phyloP scores from a whole-genome alignment of 2,888 invertebrate species.

The Steromphala cineraria region DNA sequence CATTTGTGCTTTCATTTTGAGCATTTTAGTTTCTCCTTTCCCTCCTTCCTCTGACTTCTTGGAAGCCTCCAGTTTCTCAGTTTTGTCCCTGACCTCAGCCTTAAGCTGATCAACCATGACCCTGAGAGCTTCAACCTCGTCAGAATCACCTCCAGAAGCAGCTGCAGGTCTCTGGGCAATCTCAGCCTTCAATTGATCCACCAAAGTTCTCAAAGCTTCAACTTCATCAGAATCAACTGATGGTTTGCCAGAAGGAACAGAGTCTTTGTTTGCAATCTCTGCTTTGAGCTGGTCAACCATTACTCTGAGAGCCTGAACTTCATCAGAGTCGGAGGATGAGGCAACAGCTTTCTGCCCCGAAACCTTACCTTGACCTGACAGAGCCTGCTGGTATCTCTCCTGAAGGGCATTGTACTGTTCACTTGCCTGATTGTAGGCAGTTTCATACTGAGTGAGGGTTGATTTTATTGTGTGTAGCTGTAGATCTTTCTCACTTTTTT shows the following conservation, averaged over 20 bases:
- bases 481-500: constrained; percentile 76
- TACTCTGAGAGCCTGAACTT: constrained; percentile 77
- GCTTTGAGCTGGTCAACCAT: constrained; percentile 27
- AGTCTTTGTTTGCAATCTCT: constrained; percentile 60
- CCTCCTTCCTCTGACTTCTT: constrained; percentile 41
- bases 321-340: constrained; percentile 65
- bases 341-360: constrained; percentile 9
- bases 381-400: constrained; percentile 65
- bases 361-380: constrained; percentile 27
- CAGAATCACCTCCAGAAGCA: constrained; percentile 48
- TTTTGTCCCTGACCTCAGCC: constrained; percentile 56
- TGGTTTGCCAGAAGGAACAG: neutral
- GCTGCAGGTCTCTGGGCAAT: constrained; percentile 74
- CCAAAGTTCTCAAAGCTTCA: constrained; percentile 74
- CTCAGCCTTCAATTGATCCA: constrained; percentile 24
- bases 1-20: constrained; percentile 72
- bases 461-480: constrained; percentile 71
- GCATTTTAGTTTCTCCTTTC: constrained; percentile 62
- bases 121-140: constrained; percentile 78
- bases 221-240: constrained; percentile 79
- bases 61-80: constrained; percentile 72
- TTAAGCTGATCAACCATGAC: constrained; percentile 35
- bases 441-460: constrained; percentile 59
- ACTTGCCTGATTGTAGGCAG: constrained; percentile 64
- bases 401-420: constrained; percentile 60